A percentile compares a stretch with the other conserved stretches of the same genome.
Evolutionary conservation across 1,140 invertebrate genomes (phyloP).

Genomic region (Drosophila subpulchrella): DNA sequence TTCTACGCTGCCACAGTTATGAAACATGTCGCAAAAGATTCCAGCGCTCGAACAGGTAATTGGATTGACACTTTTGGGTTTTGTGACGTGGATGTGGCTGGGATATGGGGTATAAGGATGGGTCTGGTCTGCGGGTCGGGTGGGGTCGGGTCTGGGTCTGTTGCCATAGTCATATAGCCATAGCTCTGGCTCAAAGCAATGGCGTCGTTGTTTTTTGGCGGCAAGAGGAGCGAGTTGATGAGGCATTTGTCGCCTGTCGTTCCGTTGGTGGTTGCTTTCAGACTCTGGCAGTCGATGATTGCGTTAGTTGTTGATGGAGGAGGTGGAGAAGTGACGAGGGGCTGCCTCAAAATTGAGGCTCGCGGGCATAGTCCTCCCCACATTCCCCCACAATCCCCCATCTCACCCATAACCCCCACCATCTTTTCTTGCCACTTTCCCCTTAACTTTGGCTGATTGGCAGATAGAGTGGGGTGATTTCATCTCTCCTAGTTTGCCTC

Average conservation of each 20-base stretch:
- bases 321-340: conserved; percentile 9
- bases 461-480: conserved; percentile 19
- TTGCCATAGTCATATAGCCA: conserved; percentile 20
- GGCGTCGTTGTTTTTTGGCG: conserved; percentile 44
- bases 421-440: conserved; percentile 16
- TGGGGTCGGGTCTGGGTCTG: conserved; percentile 4
- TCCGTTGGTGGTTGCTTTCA: conserved; percentile 68
- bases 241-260: conserved; percentile 64
- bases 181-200: conserved; percentile 16
- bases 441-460: conserved; percentile 70
- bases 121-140: conserved; percentile 1
- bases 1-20: conserved; percentile 67
- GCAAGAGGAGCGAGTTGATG: conserved; percentile 62
- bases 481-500: conserved; percentile 36
- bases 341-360: conserved; percentile 70
- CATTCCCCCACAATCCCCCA: background rate
- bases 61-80: conserved; percentile 82
- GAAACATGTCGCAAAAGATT: conserved; percentile 83
- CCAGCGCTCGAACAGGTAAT: conserved; percentile 82
- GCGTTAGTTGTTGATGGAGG: conserved; percentile 75
- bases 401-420: conserved; percentile 2
- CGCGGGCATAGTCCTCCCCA: conserved; percentile 46
- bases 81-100: conserved; percentile 55
- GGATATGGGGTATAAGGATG: conserved; percentile 17
- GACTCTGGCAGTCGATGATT: conserved; percentile 70